phyloP scores from a whole-genome alignment of 2,888 invertebrate species.

The Orchesellides sinensis region DNA sequence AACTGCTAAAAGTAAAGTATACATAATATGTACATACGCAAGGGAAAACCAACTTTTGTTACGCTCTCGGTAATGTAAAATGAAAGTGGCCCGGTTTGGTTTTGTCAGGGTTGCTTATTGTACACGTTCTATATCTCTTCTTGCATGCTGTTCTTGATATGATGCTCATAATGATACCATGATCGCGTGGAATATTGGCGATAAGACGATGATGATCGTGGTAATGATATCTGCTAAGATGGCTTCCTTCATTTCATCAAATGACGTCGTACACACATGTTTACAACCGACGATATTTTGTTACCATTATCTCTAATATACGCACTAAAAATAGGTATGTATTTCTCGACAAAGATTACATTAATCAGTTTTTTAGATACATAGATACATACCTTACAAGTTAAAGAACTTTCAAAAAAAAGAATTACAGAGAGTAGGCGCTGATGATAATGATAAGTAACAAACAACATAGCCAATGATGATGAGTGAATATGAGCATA shows the following conservation, averaged over 20 bases:
- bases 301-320: too few species aligned
- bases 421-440: too few species aligned
- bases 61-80: constrained; percentile 35
- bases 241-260: constrained; percentile 30
- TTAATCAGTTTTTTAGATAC: too few species aligned
- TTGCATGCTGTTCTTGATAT: not conserved
- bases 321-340: too few species aligned
- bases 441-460: too few species aligned
- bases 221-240: constrained; percentile 38
- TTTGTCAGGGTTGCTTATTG: not conserved
- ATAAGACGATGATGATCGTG: constrained; percentile 24
- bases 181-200: not conserved
- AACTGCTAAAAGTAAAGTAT: too few species aligned
- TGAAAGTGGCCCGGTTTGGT: constrained; percentile 48
- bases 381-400: too few species aligned
- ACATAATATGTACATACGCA: constrained; percentile 4
- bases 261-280: not conserved
- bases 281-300: not conserved
- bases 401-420: too few species aligned
- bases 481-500: too few species aligned
- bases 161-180: constrained; percentile 8
- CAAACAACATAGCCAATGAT: too few species aligned
- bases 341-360: too few species aligned
- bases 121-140: constrained; percentile 3
- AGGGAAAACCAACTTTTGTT: constrained; percentile 41